Evolutionary conservation across 2,888 invertebrate genomes (phyloP).

Genomic region (Chrysodeixis includens): DNA sequence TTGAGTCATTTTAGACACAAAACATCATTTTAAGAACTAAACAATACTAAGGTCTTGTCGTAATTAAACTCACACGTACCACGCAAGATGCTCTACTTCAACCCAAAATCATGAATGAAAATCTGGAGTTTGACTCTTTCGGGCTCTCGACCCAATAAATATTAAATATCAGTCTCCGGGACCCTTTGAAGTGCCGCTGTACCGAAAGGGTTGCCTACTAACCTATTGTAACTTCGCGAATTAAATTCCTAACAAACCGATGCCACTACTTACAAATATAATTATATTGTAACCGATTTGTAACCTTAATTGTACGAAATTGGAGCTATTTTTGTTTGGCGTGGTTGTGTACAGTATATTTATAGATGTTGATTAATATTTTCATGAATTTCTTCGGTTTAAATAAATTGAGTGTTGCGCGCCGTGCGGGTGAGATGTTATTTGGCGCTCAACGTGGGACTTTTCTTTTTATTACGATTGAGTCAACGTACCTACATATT

Average conservation of each 20-base stretch:
- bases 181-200: slow-evolving; percentile 75
- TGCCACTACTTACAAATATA: slow-evolving; percentile 34
- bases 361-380: neutral
- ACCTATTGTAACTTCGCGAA: slow-evolving; percentile 78
- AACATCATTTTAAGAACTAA: no score
- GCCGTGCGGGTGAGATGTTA: neutral
- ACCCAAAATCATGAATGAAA: slow-evolving; percentile 24
- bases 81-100: neutral
- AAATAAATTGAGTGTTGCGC: neutral
- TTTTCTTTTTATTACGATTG: neutral
- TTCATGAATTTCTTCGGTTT: neutral
- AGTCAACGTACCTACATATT: no score
- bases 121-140: slow-evolving; percentile 58
- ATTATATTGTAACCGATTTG: slow-evolving; percentile 21
- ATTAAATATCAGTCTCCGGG: slow-evolving; percentile 74
- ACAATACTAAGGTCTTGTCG: no score
- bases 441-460: slow-evolving; percentile 20
- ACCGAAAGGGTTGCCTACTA: slow-evolving; percentile 75
- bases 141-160: slow-evolving; percentile 67
- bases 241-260: slow-evolving; percentile 75
- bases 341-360: neutral
- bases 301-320: neutral
- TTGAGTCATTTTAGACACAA: no score
- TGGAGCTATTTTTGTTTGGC: neutral
- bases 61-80: neutral